These are phyloP conservation scores for Nematolebias whitei DNA, from an alignment of 2,113 vertebrate species.

Conservation along the genomic window DNA sequence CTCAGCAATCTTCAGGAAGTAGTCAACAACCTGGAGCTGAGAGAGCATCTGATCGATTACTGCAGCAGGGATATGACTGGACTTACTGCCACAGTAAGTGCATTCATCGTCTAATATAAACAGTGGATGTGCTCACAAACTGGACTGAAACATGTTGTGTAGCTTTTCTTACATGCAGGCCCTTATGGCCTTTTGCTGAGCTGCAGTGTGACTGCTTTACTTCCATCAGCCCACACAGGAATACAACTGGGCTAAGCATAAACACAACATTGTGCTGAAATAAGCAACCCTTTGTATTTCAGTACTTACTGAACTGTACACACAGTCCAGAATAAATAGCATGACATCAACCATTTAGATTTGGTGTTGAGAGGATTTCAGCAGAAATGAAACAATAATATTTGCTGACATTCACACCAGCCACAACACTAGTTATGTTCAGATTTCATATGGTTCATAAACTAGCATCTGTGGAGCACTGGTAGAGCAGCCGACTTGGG, in stretches of 20 bases:
- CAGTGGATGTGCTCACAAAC: constrained; percentile 17
- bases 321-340: constrained; percentile 28
- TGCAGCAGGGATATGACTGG: constrained; percentile 43
- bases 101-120: constrained; percentile 21
- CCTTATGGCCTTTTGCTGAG: constrained; percentile 26
- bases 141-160: neutral
- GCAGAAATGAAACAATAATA: constrained; percentile 9
- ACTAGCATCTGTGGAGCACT: no score
- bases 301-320: constrained; percentile 20
- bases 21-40: constrained; percentile 27
- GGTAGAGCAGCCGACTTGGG: no score
- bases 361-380: constrained; percentile 18
- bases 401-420: neutral
- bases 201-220: constrained; percentile 29
- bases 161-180: neutral
- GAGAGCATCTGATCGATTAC: constrained; percentile 58
- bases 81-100: constrained; percentile 30
- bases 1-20: constrained; percentile 44
- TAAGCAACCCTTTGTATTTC: constrained; percentile 55
- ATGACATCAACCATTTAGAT: constrained; percentile 17
- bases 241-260: constrained; percentile 54
- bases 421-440: constrained; percentile 25
- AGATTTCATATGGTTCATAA: neutral
- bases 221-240: constrained; percentile 56
- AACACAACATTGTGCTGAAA: constrained; percentile 62